Percentiles rank a stretch among this genome's conserved stretches.
Conservation (phyloP, 37 sponge, comb jelly and placozoan genomes). For the Diacarnus erythraeanus region DNA sequence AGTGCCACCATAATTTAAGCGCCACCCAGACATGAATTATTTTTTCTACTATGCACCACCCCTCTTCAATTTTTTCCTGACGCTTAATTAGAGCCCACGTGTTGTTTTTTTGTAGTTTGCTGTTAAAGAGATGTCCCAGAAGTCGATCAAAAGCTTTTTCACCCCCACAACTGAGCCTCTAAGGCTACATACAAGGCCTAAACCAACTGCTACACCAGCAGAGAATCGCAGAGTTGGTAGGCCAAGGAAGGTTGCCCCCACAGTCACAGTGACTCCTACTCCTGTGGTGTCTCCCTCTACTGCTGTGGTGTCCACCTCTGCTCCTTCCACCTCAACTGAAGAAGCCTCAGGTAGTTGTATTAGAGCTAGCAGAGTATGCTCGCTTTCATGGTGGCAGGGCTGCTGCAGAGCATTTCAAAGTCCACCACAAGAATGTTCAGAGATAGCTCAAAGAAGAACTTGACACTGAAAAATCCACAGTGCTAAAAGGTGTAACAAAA, state of each 20-base stretch:
- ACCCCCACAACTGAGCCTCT: too few species aligned
- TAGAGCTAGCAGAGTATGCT: slow-evolving; percentile 7
- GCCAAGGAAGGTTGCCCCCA: background rate
- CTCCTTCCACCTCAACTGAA: background rate
- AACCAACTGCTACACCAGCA: too few species aligned
- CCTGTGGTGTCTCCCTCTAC: background rate
- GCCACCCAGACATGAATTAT: too few species aligned
- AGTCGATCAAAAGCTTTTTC: too few species aligned
- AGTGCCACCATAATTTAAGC: too few species aligned
- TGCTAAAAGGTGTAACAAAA: background rate
- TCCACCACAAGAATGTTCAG: slow-evolving; percentile 16
- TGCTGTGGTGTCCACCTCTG: background rate
- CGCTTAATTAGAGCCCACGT: too few species aligned
- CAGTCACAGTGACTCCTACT: background rate
- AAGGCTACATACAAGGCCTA: too few species aligned
- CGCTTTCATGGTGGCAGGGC: background rate
- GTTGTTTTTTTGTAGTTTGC: too few species aligned
- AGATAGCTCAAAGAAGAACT: too few species aligned
- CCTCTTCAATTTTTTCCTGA: background rate
- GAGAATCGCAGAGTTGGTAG: background rate
- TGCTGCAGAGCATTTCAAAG: background rate
- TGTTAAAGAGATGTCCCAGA: too few species aligned
- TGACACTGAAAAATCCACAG: background rate
- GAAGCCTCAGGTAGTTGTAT: too few species aligned
- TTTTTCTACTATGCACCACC: background rate